These are phyloP conservation scores for Myrmophylax atrothorax DNA, from an alignment of 2,113 vertebrate species.

Conservation along the genomic window DNA sequence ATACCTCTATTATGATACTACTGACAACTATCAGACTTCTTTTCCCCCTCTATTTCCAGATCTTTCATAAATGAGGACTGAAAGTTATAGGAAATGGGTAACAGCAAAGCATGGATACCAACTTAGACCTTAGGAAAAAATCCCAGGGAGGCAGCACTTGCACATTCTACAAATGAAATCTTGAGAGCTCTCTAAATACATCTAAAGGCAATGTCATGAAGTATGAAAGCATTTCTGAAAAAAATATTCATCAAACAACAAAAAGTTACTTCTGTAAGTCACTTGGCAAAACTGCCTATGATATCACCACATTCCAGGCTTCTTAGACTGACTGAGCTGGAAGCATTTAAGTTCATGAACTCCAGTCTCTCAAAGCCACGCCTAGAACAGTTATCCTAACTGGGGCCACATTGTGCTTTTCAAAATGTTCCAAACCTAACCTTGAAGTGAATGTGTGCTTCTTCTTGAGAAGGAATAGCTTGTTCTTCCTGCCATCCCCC, in stretches of 20 bases:
- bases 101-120: not conserved
- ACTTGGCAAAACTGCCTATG: constrained; percentile 47
- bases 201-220: not conserved
- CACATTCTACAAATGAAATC: not conserved
- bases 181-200: not conserved
- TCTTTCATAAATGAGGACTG: not conserved
- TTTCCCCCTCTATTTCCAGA: not conserved
- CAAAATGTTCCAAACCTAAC: not conserved
- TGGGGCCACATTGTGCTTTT: not conserved
- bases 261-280: constrained; percentile 3
- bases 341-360: constrained; percentile 50
- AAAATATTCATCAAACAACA: not conserved
- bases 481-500: not conserved
- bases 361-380: constrained; percentile 16
- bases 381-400: not conserved
- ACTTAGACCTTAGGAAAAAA: not conserved
- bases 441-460: not conserved
- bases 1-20: not conserved
- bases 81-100: not conserved
- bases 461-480: not conserved
- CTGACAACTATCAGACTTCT: not conserved
- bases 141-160: not conserved
- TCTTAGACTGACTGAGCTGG: constrained; percentile 34
- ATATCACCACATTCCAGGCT: constrained; percentile 65
- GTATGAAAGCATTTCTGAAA: constrained; percentile 8